Evolutionary conservation across 2,113 vertebrate species (phyloP).

Genomic region (Anoura caudifer): DNA sequence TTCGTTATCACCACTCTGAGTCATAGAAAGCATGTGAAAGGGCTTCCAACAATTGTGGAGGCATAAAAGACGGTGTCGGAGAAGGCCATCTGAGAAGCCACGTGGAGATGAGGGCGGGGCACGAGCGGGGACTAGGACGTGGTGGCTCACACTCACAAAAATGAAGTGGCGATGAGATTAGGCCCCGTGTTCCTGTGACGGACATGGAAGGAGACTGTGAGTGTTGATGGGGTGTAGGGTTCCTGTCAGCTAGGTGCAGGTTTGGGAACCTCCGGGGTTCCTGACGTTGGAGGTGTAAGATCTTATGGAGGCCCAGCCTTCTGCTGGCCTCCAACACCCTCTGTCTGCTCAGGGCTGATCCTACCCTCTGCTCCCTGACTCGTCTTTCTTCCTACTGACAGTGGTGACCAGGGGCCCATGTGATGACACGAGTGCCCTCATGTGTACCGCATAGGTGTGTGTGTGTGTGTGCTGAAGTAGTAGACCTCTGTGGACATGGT

Average conservation of each 20-base stretch:
- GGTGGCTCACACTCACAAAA: not conserved
- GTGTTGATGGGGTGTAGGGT: too few relatives aligned
- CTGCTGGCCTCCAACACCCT: not conserved
- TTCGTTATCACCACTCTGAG: not conserved
- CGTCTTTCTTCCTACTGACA: not conserved
- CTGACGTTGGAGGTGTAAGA: not conserved
- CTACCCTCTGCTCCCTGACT: not conserved
- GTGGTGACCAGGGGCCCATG: not conserved
- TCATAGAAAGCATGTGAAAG: not conserved
- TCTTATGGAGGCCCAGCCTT: not conserved
- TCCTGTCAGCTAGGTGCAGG: not conserved
- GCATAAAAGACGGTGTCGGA: not conserved
- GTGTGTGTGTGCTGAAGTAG: not conserved
- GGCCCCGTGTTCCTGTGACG: not conserved
- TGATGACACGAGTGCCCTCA: not conserved
- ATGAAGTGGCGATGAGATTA: not conserved
- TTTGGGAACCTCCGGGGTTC: not conserved
- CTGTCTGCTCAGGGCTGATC: not conserved
- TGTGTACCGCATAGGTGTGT: not conserved
- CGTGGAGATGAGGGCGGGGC: not conserved
- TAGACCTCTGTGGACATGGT: not conserved
- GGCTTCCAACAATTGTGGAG: not conserved
- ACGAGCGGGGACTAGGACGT: not conserved
- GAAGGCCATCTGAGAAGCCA: not conserved
- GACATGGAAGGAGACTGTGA: not conserved